Base-by-base conservation (phyloP, 2,888 invertebrate species). In the Athalia circularis region DNA sequence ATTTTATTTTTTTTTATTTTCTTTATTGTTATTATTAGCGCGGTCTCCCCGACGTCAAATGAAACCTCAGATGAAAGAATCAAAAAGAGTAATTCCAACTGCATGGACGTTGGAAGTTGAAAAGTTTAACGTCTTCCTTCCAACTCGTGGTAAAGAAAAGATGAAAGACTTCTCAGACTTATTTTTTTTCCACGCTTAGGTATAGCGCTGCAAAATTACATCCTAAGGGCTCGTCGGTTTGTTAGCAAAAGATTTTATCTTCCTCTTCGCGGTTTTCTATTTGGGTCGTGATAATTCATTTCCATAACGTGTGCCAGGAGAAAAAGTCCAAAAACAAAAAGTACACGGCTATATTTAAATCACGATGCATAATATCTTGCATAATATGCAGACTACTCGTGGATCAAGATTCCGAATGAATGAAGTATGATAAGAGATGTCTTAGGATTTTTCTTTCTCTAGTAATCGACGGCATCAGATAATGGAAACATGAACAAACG, bases 231-330 rank as follows among this genome's bases (percentile, higher is more conserved):
- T 43, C 11, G 47, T 47, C 7, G 5, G 4, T 65, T 3, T 15
- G 48, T 11, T 48, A 15, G 5, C 54, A n/a, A 54, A 54, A 54
- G 65, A 65, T 65, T 9, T 50, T 65, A 65, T 65, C 65, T 15
- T 5, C 4, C 65, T 65, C 45, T 13, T 45, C 3, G 29, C 15
- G 8, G 6, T 8, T 47, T 15, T 68, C 52, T 52, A 68, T 68
- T 68, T 68, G 29, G 29, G 52, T 68, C n/a, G 50, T 29, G 68
- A 68, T 68, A 68, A 68, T 68, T 29, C 68, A 29, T 68, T 68
- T 68, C 11, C 68, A 68, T 68, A 15, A 48, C 52, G 9, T 52
- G 54, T 68, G 68, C 68, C 68, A 68, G 68, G 11, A 67, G 65
- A 11, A 5, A 9, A 67, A 29, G 9, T 15, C 50, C 29, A 9